Conservation (phyloP, 2,888 invertebrate genomes). For the Diloba caeruleocephala region DNA sequence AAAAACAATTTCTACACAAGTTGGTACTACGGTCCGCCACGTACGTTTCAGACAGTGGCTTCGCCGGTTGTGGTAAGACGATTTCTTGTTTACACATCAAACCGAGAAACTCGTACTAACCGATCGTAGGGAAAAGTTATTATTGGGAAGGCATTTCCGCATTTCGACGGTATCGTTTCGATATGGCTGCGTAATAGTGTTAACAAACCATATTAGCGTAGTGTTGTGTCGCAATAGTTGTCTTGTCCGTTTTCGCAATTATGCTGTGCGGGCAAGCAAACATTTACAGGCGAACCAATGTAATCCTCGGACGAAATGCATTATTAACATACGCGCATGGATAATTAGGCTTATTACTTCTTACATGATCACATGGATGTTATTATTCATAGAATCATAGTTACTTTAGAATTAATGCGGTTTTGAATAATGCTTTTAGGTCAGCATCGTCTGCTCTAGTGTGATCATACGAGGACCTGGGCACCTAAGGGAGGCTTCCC, state of each 20-base stretch:
- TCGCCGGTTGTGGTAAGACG: conserved; percentile 79
- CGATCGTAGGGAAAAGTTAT: conserved; percentile 74
- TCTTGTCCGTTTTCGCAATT: conserved; percentile 72
- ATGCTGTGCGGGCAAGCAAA: conserved; percentile 56
- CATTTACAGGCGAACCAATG: conserved; percentile 35
- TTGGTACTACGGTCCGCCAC: conserved; percentile 71
- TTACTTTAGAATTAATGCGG: no score
- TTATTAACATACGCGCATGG: conserved; percentile 21
- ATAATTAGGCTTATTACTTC: conserved; percentile 1
- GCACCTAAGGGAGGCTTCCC: no score
- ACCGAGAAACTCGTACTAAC: conserved; percentile 64
- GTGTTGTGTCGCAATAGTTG: conserved; percentile 66
- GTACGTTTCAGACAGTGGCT: conserved; percentile 80
- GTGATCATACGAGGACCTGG: no score
- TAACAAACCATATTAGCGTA: conserved; percentile 60
- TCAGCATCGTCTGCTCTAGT: no score
- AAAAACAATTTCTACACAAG: conserved; percentile 37
- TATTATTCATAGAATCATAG: no score
- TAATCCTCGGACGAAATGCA: conserved; percentile 31
- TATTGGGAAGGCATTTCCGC: conserved; percentile 71
- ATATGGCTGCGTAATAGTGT: conserved; percentile 73
- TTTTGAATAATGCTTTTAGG: no score
- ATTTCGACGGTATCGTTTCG: conserved; percentile 68
- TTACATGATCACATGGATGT: no score
- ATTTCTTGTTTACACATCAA: conserved; percentile 80